phyloP scores from a whole-genome alignment of 2,888 invertebrate species.

The Spisula solida region DNA sequence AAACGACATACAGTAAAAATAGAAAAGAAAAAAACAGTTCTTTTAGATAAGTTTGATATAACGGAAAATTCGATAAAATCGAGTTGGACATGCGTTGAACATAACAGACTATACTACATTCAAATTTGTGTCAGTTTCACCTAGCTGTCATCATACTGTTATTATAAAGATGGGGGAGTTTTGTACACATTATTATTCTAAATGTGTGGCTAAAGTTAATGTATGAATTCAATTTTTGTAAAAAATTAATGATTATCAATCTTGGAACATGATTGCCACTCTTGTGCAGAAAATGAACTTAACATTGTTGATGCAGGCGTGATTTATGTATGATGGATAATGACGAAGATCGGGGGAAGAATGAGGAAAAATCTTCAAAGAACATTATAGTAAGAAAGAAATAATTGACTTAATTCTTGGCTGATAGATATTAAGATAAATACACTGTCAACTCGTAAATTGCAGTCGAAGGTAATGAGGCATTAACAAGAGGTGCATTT shows the following conservation, averaged over 20 bases:
- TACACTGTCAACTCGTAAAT: slow-evolving; percentile 18
- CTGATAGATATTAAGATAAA: background rate
- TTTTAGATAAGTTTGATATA: too few relatives aligned
- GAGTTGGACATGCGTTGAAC: too few relatives aligned
- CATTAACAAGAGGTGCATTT: background rate
- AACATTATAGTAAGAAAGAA: background rate
- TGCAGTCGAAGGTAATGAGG: slow-evolving; percentile 2
- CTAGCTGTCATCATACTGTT: background rate
- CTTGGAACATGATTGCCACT: background rate
- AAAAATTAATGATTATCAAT: background rate
- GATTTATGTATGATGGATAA: slow-evolving; percentile 4
- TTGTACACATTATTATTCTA: background rate
- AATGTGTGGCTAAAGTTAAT: background rate
- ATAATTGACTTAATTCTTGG: slow-evolving; percentile 5
- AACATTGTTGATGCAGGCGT: background rate
- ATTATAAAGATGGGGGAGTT: background rate
- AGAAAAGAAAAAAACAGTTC: too few relatives aligned
- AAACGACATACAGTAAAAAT: too few relatives aligned
- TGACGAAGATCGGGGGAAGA: background rate
- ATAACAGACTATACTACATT: too few relatives aligned
- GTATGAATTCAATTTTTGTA: background rate
- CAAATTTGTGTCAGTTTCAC: background rate
- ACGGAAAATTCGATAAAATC: too few relatives aligned
- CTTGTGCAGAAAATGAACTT: slow-evolving; percentile 3
- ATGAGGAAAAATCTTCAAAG: background rate